phyloP scores from a whole-genome alignment of 2,888 invertebrate genomes.

The Chloromyia formosa region DNA sequence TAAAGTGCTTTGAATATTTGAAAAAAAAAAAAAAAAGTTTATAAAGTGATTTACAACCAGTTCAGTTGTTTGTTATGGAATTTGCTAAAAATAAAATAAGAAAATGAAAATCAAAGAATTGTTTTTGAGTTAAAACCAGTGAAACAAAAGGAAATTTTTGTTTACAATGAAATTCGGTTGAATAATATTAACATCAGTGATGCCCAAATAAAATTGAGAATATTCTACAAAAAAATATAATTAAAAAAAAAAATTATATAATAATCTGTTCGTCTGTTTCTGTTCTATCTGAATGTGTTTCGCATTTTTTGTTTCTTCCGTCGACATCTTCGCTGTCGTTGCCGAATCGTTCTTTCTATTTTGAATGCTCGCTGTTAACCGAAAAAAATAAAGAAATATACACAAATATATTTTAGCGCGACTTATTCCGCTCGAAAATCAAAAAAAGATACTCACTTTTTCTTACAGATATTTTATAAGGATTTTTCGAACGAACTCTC shows the following conservation, averaged over 20 bases:
- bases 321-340: not conserved
- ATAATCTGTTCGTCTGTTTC: conserved; percentile 21
- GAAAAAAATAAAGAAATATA: no score
- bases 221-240: conserved; percentile 17
- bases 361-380: no score
- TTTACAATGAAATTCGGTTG: conserved; percentile 45
- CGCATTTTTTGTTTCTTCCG: conserved; percentile 34
- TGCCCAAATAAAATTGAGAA: conserved; percentile 19
- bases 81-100: conserved; percentile 18
- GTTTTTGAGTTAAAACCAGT: not conserved
- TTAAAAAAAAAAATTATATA: conserved; percentile 24
- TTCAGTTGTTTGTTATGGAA: no score
- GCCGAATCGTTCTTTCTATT: not conserved
- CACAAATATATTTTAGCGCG: not conserved
- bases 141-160: conserved; percentile 48
- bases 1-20: conserved; percentile 3
- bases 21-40: not conserved
- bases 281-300: conserved; percentile 34
- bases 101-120: conserved; percentile 24
- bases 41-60: conserved; percentile 30
- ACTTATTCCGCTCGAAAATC: not conserved
- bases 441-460: conserved; percentile 31
- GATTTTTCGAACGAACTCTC: conserved; percentile 58
- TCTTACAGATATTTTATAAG: conserved; percentile 51
- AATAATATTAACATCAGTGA: conserved; percentile 34